Evolutionary conservation across 2,888 invertebrate species (phyloP), one percentile per base, ranked within the genome.

Genomic region (Ptilodon capucinus): DNA sequence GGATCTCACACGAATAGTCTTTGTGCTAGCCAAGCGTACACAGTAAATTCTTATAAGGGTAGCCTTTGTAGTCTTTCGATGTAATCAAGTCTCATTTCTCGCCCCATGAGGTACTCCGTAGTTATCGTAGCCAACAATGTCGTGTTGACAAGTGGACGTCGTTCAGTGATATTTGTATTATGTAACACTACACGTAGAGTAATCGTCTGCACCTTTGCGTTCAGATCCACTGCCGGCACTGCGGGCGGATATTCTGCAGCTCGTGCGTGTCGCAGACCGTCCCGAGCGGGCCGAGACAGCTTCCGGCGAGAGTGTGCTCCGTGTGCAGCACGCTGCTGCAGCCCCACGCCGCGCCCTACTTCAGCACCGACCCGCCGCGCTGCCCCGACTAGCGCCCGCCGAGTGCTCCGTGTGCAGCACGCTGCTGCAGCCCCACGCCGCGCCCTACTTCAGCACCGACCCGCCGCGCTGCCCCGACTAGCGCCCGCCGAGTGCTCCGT

Each of bases 301-400:
- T 95, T 64, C 95, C 95, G 35, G 97, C 98, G 48, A 95, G 95
- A 80, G 99, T 99, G 60, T 99, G 99, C 92, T 95, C 96, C 84
- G 97, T 99, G 51, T 99, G 99, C 91, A 98, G 99, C 92, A 99
- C 99, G 42, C 93, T 99, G 76, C 94, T 99, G 79, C 97, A 95
- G 85, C 95, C 95, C 72, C 94, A 97, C 86, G 95, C 96, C 60
- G 96, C 97, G 70, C 98, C 97, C 40, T 98, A 97, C 91, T 98
- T 97, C 92, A 97, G 97, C 88, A 95, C 95, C 61, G 95, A 95
- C 74, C 94, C 94, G 61, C 95, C 95, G 40, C n/a, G n/a, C n/a
- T n/a, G 7, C 21, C 7, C 4, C 74, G 74, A 98, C 57, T 95
- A 96, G 69, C 93, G 94, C 64, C 92, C 95, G 64, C 92, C 99